phyloP scores from a whole-genome alignment of 2,113 vertebrate genomes.

The Lophius piscatorius region DNA sequence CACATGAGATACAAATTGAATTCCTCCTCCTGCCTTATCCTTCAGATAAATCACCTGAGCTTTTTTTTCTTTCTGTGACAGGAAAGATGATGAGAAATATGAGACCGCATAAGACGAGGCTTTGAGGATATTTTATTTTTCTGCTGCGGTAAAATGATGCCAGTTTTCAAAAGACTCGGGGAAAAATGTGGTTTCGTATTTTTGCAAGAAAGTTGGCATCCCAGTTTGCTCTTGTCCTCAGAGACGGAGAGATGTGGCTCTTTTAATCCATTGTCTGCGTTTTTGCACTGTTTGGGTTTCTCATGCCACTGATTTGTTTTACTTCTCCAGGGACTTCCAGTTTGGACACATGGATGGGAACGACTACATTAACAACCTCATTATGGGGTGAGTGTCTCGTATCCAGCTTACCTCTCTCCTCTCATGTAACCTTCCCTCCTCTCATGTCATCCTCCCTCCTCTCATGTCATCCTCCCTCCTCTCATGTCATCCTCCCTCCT shows the following conservation, averaged over 20 bases:
- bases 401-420: constrained; percentile 7
- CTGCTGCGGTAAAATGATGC: constrained; percentile 11
- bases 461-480: too few relatives aligned
- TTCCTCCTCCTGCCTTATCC: constrained; percentile 68
- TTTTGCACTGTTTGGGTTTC: constrained; percentile 6
- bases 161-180: constrained; percentile 6
- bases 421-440: too few relatives aligned
- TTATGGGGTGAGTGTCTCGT: constrained; percentile 93
- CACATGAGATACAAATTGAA: constrained; percentile 74
- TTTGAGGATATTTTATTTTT: constrained; percentile 16
- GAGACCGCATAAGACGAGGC: constrained; percentile 24
- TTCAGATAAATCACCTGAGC: constrained; percentile 64
- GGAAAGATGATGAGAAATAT: constrained; percentile 33
- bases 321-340: constrained; percentile 85
- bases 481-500: constrained; percentile 42
- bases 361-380: constrained; percentile 96
- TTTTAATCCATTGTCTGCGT: neutral
- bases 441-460: constrained; percentile 17
- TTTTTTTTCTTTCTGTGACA: constrained; percentile 28
- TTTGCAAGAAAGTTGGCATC: constrained; percentile 7
- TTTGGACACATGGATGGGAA: constrained; percentile 98
- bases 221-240: constrained; percentile 18
- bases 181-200: constrained; percentile 5
- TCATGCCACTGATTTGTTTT: constrained; percentile 39
- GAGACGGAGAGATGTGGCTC: neutral